phyloP scores from a whole-genome alignment of 2,797 vertebrate species.

The Bovichtus variegatus region DNA sequence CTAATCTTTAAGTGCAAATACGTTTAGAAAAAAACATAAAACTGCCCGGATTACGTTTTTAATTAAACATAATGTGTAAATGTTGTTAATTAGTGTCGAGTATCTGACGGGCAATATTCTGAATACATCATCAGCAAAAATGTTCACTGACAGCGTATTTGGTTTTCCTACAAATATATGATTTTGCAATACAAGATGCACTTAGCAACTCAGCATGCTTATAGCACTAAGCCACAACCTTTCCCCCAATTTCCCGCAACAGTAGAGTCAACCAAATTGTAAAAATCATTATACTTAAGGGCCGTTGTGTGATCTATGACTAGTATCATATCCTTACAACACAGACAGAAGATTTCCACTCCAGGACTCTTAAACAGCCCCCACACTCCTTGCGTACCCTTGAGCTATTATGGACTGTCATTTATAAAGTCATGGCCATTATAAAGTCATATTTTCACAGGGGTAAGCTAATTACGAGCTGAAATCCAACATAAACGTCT shows the following conservation, averaged over 20 bases:
- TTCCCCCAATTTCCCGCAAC: background rate
- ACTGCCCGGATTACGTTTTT: background rate
- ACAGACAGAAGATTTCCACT: slow-evolving; percentile 10
- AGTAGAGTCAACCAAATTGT: background rate
- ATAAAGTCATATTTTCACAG: slow-evolving; percentile 48
- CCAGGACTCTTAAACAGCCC: background rate
- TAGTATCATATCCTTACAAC: slow-evolving; percentile 6
- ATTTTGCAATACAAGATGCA: background rate
- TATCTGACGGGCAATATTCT: too few relatives aligned
- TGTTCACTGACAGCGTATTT: background rate
- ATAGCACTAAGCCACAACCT: background rate
- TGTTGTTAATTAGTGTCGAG: background rate
- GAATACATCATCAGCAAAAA: background rate
- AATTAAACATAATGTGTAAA: background rate
- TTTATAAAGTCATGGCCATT: slow-evolving; percentile 46
- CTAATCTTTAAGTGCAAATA: background rate
- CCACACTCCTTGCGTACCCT: slow-evolving; percentile 20
- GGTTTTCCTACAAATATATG: background rate
- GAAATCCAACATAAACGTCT: slow-evolving; percentile 23
- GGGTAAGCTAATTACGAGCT: slow-evolving; percentile 40
- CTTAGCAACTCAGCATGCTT: background rate
- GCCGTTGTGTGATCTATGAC: slow-evolving; percentile 19
- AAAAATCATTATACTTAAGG: slow-evolving; percentile 3
- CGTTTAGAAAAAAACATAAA: background rate
- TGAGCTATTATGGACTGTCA: slow-evolving; percentile 36